These are phyloP conservation scores for Oncorhynchus masou DNA, from an alignment of 2,113 vertebrate genomes.

Conservation along the genomic window DNA sequence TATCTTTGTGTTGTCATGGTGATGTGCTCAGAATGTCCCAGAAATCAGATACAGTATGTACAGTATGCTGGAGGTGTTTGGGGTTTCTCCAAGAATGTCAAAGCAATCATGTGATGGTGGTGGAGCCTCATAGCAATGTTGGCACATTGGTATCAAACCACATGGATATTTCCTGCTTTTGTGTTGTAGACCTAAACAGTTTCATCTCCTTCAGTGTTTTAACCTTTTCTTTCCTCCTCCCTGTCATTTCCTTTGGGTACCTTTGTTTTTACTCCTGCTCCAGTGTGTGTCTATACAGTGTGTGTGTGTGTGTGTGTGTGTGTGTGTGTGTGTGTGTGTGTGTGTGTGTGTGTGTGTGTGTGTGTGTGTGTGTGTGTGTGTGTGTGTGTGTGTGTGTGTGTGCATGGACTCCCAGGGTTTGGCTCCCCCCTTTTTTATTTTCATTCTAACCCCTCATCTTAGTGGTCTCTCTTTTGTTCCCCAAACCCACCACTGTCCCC, in stretches of 20 bases:
- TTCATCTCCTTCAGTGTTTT: background rate
- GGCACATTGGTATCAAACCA: conserved; percentile 35
- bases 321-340: conserved; percentile 16
- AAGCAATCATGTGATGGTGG: background rate
- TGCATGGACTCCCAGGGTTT: conserved; percentile 14
- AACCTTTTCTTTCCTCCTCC: background rate
- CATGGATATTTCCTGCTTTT: background rate
- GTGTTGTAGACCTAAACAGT: background rate
- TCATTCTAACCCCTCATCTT: conserved; percentile 16
- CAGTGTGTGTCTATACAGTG: background rate
- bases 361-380: background rate
- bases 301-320: background rate
- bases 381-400: conserved; percentile 14
- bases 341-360: conserved; percentile 5
- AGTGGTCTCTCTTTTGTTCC: conserved; percentile 9
- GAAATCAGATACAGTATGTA: conserved; percentile 31
- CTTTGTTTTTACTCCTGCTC: background rate
- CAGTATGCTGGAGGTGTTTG: conserved; percentile 23
- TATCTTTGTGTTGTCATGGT: conserved; percentile 43
- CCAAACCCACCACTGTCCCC: conserved; percentile 44
- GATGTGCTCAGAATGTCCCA: conserved; percentile 46
- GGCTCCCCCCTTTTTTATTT: background rate
- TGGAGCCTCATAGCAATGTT: conserved; percentile 30
- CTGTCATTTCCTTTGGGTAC: background rate
- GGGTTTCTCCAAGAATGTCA: conserved; percentile 22